Evolutionary conservation across 2,797 vertebrate genomes (phyloP).

Genomic region (Paramormyrops hopkinsi): DNA sequence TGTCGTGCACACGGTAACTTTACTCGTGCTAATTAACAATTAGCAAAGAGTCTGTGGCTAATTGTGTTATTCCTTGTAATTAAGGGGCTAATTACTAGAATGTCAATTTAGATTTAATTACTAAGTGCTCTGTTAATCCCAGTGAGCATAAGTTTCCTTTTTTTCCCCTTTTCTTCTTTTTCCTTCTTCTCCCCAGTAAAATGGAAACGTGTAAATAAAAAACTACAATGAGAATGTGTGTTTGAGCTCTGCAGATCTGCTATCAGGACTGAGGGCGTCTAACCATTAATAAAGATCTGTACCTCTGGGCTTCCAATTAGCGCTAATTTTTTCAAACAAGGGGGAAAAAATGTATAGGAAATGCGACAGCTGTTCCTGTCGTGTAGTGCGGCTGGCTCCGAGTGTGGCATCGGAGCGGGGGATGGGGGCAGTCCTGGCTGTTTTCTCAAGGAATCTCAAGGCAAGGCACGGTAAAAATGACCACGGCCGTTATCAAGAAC

Average conservation of each 20-base stretch:
- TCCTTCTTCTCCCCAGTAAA: conserved; percentile 44
- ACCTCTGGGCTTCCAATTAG: conserved; percentile 64
- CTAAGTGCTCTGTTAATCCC: conserved; percentile 84
- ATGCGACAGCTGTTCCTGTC: conserved; percentile 33
- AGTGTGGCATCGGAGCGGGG: neutral
- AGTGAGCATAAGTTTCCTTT: conserved; percentile 67
- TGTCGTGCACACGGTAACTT: conserved; percentile 72
- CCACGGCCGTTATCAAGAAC: neutral
- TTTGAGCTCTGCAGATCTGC: conserved; percentile 36
- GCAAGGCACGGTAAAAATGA: neutral
- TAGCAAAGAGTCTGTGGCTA: conserved; percentile 87
- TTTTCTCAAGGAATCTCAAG: neutral
- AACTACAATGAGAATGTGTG: conserved; percentile 46
- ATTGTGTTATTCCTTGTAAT: conserved; percentile 98
- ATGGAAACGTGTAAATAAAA: conserved; percentile 60
- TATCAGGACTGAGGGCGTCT: conserved; percentile 49
- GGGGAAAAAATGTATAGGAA: conserved; percentile 42
- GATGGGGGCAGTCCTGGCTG: neutral
- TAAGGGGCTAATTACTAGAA: conserved; percentile 98
- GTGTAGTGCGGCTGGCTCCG: conserved; percentile 23
- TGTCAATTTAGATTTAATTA: conserved; percentile 99
- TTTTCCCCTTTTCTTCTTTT: conserved; percentile 31
- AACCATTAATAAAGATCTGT: conserved; percentile 63
- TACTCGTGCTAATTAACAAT: conserved; percentile 96
- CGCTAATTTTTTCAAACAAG: conserved; percentile 35